Evolutionary conservation across 2,797 vertebrate genomes (phyloP).

Genomic region (Enteromius trimaculatus): DNA sequence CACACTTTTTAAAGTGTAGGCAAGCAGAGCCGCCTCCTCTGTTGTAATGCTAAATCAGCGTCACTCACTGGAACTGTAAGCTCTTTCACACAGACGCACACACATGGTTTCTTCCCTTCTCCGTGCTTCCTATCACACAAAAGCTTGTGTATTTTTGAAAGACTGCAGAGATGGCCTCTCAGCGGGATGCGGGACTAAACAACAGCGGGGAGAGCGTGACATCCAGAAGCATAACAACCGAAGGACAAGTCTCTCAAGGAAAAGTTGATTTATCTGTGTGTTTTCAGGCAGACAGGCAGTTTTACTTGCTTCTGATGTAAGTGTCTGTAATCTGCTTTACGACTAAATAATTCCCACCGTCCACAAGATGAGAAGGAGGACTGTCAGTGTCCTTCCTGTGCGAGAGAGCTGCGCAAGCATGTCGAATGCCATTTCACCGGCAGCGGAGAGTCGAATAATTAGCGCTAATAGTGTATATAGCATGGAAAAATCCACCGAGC

Average conservation of each 20-base stretch:
- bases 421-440: slow-evolving; percentile 84
- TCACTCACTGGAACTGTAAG: slow-evolving; percentile 78
- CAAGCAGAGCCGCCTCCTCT: slow-evolving; percentile 71
- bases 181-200: slow-evolving; percentile 49
- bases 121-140: slow-evolving; percentile 70
- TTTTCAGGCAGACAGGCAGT: slow-evolving; percentile 30
- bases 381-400: slow-evolving; percentile 44
- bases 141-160: slow-evolving; percentile 60
- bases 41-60: slow-evolving; percentile 80
- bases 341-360: neutral
- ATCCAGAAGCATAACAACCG: slow-evolving; percentile 39
- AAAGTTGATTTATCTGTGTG: slow-evolving; percentile 44
- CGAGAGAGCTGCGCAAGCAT: slow-evolving; percentile 71
- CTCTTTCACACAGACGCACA: slow-evolving; percentile 66
- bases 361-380: slow-evolving; percentile 32
- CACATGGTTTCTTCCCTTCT: slow-evolving; percentile 56
- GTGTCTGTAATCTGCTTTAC: slow-evolving; percentile 25
- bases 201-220: slow-evolving; percentile 48
- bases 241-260: slow-evolving; percentile 46
- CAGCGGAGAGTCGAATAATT: slow-evolving; percentile 81
- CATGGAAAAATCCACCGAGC: slow-evolving; percentile 72
- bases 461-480: slow-evolving; percentile 81
- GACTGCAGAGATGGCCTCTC: slow-evolving; percentile 56
- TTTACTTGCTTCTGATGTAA: slow-evolving; percentile 16
- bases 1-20: slow-evolving; percentile 70